phyloP scores from a whole-genome alignment of 2,113 vertebrate species.

The Melanocharis versteri region DNA sequence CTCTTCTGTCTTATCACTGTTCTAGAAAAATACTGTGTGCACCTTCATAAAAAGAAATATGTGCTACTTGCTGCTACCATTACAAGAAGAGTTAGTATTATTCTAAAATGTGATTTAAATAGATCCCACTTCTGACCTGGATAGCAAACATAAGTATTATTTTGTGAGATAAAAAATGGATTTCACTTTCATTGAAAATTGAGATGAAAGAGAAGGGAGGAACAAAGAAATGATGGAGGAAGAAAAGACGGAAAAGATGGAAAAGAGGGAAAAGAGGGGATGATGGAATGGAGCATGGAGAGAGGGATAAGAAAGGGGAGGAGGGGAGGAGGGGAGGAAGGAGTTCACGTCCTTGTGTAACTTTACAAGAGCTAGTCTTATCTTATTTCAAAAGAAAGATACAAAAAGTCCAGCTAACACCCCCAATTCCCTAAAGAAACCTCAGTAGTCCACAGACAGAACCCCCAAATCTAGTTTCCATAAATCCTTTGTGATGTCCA shows the following conservation, averaged over 20 bases:
- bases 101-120: neutral
- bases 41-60: neutral
- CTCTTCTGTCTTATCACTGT: neutral
- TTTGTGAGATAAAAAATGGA: neutral
- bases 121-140: neutral
- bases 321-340: accelerated
- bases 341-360: neutral
- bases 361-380: neutral
- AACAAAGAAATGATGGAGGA: neutral
- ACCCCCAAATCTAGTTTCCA: neutral
- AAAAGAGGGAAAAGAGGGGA: no score
- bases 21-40: neutral
- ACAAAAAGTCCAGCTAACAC: neutral
- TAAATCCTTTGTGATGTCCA: neutral
- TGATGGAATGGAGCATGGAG: no score
- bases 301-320: accelerated
- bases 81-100: neutral
- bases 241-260: neutral
- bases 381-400: neutral
- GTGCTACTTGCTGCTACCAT: neutral
- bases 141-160: neutral
- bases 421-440: neutral
- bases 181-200: neutral
- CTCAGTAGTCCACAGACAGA: neutral
- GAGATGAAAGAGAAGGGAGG: neutral